These are phyloP conservation scores for Tokudaia tokunoshimensis DNA, from an alignment of 2,797 vertebrate species.

Conservation along the genomic window DNA sequence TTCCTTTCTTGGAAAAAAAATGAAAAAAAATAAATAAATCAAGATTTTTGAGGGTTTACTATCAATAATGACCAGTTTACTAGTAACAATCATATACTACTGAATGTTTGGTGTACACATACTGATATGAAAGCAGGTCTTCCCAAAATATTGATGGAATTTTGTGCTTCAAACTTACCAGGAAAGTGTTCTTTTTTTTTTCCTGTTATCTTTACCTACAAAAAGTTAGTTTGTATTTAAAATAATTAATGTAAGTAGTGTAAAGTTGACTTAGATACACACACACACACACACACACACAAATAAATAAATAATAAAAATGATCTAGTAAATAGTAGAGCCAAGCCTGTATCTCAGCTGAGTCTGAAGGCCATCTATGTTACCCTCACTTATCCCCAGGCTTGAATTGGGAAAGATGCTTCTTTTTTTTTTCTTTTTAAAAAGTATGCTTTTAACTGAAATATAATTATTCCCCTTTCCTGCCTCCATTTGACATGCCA, in stretches of 20 bases:
- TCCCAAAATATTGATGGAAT: not conserved
- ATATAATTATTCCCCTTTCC: not conserved
- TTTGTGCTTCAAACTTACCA: constrained; percentile 21
- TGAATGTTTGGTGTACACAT: not conserved
- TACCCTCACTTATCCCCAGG: not conserved
- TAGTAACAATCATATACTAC: not conserved
- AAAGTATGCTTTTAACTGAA: not conserved
- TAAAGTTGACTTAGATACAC: not conserved
- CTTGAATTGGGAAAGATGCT: not conserved
- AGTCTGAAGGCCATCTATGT: accelerated
- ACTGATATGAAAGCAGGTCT: not conserved
- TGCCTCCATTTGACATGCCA: not conserved
- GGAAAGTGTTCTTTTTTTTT: not conserved
- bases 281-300: not conserved
- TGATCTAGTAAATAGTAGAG: not conserved
- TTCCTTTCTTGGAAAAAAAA: constrained; percentile 21
- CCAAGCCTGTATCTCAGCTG: not conserved
- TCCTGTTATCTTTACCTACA: not conserved
- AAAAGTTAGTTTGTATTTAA: not conserved
- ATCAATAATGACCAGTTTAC: constrained; percentile 25
- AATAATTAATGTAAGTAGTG: not conserved
- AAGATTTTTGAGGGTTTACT: not conserved
- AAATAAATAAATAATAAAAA: not conserved
- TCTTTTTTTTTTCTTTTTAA: not conserved
- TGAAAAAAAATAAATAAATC: not conserved